Conservation (phyloP, 2,797 vertebrate genomes). For the Onychomys arenicola region DNA sequence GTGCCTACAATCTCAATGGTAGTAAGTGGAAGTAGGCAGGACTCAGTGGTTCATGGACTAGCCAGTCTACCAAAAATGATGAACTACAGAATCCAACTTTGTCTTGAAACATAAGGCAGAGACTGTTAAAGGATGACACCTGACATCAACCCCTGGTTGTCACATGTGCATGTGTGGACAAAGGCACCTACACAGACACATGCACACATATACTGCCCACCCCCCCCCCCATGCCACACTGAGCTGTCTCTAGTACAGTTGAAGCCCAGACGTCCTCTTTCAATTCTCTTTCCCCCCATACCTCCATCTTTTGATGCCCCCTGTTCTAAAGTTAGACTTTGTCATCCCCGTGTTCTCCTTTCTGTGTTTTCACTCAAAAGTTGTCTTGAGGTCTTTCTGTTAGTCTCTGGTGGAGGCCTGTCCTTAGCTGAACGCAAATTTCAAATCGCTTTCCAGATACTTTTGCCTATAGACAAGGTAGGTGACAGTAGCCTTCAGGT, state of each 20-base stretch:
- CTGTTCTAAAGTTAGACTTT: neutral
- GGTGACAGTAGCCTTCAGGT: neutral
- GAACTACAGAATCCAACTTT: neutral
- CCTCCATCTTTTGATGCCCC: neutral
- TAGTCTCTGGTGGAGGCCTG: neutral
- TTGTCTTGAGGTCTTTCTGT: neutral
- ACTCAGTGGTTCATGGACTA: neutral
- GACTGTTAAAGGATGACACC: neutral
- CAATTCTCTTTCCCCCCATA: neutral
- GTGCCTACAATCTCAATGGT: no score
- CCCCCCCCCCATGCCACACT: neutral
- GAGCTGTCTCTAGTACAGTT: neutral
- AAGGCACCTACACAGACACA: neutral
- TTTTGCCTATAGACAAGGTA: neutral
- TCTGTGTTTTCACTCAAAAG: neutral
- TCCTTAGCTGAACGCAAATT: neutral
- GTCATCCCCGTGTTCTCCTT: neutral
- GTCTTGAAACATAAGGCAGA: neutral
- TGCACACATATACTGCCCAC: neutral
- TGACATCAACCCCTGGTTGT: neutral
- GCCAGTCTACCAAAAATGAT: neutral
- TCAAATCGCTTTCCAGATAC: neutral
- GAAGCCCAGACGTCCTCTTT: neutral
- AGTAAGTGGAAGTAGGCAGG: neutral
- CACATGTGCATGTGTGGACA: neutral